These are phyloP conservation scores for Moxostoma hubbsi DNA, from an alignment of 2,797 vertebrate genomes.

Conservation along the genomic window DNA sequence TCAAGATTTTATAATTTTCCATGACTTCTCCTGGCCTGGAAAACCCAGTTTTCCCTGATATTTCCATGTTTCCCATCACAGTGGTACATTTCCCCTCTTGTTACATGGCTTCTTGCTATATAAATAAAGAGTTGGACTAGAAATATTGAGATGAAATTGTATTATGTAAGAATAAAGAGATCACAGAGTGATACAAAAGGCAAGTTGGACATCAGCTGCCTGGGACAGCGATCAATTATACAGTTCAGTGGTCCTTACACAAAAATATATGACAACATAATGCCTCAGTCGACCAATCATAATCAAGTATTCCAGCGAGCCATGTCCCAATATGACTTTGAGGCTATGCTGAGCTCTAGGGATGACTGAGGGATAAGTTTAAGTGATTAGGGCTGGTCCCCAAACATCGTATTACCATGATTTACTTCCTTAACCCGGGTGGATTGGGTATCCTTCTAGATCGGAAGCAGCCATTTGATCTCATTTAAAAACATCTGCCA, in stretches of 20 bases:
- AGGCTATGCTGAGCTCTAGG: slow-evolving; percentile 49
- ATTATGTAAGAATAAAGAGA: background rate
- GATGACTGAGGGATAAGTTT: slow-evolving; percentile 54
- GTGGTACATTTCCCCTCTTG: no score
- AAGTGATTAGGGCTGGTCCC: slow-evolving; percentile 39
- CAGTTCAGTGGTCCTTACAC: background rate
- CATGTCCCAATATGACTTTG: slow-evolving; percentile 57
- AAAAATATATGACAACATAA: background rate
- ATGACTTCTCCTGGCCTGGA: no score
- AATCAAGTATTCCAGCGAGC: slow-evolving; percentile 13
- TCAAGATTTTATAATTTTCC: no score
- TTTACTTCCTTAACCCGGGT: slow-evolving; percentile 42
- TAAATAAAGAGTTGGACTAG: background rate
- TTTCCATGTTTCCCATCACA: no score
- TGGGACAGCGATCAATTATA: no score
- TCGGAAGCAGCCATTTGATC: slow-evolving; percentile 44
- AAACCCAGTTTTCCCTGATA: no score
- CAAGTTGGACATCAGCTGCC: background rate
- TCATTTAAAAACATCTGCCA: slow-evolving; percentile 41
- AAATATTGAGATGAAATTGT: background rate
- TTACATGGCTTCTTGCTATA: no score
- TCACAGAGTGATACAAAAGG: background rate
- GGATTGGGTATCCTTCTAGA: slow-evolving; percentile 56
- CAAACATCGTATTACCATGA: slow-evolving; percentile 48
- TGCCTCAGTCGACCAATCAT: background rate